Percentiles rank a stretch among this genome's conserved stretches.
These are phyloP conservation scores for Pseudoatta argentina DNA, from an alignment of 1,140 invertebrate species.

Conservation along the genomic window DNA sequence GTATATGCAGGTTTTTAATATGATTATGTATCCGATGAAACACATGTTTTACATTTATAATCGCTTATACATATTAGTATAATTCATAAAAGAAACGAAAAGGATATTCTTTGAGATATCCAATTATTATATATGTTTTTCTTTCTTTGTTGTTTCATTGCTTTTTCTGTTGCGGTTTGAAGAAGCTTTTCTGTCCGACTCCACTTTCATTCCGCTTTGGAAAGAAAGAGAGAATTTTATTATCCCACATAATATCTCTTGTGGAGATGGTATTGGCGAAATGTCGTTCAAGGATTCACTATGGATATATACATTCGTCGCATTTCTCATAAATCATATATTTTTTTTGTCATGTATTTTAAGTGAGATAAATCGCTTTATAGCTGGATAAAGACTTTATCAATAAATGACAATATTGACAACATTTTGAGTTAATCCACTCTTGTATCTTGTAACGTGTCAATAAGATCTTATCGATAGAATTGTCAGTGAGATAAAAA, in stretches of 20 bases:
- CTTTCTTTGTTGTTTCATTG: not conserved
- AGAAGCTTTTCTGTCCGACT: not conserved
- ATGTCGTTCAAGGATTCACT: not conserved
- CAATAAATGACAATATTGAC: not conserved
- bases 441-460: not conserved
- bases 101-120: not conserved
- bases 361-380: not conserved
- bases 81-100: not conserved
- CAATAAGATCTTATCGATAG: not conserved
- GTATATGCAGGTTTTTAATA: not conserved
- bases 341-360: not conserved
- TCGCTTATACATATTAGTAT: not conserved
- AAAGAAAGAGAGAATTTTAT: not conserved
- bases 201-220: not conserved
- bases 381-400: not conserved
- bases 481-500: not conserved
- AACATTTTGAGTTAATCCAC: not conserved
- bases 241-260: not conserved
- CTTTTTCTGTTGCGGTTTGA: not conserved
- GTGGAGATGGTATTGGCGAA: not conserved
- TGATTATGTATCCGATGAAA: not conserved
- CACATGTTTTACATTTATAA: not conserved
- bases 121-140: not conserved
- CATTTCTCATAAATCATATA: slow-evolving; percentile 1
- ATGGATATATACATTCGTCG: not conserved